Base-by-base conservation (phyloP, 2,797 vertebrate genomes). In the Carapus acus region DNA sequence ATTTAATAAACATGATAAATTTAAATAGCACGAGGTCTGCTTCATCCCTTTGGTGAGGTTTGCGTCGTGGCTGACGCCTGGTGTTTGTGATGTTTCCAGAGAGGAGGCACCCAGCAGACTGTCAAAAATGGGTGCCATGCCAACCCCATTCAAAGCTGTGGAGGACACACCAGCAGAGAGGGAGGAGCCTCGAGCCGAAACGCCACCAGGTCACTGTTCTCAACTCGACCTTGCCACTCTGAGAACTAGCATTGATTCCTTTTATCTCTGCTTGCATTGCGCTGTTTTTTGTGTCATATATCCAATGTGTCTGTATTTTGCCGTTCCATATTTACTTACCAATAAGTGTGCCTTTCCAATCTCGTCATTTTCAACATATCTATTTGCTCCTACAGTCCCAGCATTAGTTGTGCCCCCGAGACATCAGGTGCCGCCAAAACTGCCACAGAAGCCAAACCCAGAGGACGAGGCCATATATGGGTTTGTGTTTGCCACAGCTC, bases 391-490 rank as follows among this genome's bases (percentile, higher is more conserved):
- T 23, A 52, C 61, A 66, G 58, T 8, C 21, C 49, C 81, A 47
- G 76, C 65, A 2, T 63, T 67, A 6, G 29, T 21, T 39, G 46
- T 57, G 1, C 62, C 58, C 7, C 75, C 82, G 4, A 87, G 81
- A 53, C 6, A 73, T 46, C 84, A 80, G 2, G 61, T 57, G 49
- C 68, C 67, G 43, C 85, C 60, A 55, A 92, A 88, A 78, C 64
- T 83, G 1, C 85, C 88, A 33, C 82, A 93, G 15, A 92, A 86
- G 41, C 92, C 96, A 1, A 94, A 86, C 67, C 38, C 79, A 2
- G 94, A 97, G 61, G 96, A 98, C 79, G 88, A 88, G 82, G 93
- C 93, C 22, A 86, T 94, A 23, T 98, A 93, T 13, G 96, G 96
- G 96, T 98, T 69, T 70, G 79, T 69, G 8, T 15, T 33, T 16